Evolutionary conservation across 2,113 vertebrate species (phyloP).

Genomic region (Campylorhamphus procurvoides): DNA sequence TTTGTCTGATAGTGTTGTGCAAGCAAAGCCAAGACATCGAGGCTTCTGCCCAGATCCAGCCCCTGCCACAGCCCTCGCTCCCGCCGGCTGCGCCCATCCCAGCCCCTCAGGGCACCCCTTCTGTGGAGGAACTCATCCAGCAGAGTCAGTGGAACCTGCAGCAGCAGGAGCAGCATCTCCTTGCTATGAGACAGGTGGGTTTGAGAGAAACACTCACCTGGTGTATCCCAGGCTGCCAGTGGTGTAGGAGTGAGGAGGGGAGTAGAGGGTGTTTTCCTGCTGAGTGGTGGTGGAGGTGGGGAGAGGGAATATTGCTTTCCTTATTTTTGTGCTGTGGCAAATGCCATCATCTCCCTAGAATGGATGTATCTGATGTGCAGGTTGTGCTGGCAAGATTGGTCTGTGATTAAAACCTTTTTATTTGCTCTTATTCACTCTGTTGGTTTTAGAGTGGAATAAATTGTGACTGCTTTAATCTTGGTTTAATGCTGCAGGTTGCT

Average conservation of each 20-base stretch:
- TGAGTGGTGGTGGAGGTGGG: fast-evolving
- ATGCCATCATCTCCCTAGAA: fast-evolving
- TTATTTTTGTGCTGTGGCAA: background rate
- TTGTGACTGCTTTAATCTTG: background rate
- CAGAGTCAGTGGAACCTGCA: constrained; percentile 98
- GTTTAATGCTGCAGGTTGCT: background rate
- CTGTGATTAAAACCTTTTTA: background rate
- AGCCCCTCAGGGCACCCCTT: constrained; percentile 72
- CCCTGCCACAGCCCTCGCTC: constrained; percentile 77
- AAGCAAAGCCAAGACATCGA: constrained; percentile 88
- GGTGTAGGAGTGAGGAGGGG: background rate
- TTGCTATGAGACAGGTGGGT: constrained; percentile 90
- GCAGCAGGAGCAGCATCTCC: constrained; percentile 97
- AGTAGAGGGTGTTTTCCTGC: background rate
- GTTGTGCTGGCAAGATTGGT: no score
- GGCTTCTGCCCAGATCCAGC: constrained; percentile 48
- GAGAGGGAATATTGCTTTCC: background rate
- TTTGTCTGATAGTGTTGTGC: constrained; percentile 81
- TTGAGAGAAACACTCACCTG: fast-evolving
- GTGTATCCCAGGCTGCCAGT: background rate
- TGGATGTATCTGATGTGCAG: no score
- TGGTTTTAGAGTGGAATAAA: background rate
- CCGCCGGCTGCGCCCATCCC: constrained; percentile 71
- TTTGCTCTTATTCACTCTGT: background rate
- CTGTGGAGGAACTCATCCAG: constrained; percentile 92